These are phyloP conservation scores for Dreissena rostriformis DNA, from an alignment of 1,140 invertebrate genomes.

Conservation along the genomic window DNA sequence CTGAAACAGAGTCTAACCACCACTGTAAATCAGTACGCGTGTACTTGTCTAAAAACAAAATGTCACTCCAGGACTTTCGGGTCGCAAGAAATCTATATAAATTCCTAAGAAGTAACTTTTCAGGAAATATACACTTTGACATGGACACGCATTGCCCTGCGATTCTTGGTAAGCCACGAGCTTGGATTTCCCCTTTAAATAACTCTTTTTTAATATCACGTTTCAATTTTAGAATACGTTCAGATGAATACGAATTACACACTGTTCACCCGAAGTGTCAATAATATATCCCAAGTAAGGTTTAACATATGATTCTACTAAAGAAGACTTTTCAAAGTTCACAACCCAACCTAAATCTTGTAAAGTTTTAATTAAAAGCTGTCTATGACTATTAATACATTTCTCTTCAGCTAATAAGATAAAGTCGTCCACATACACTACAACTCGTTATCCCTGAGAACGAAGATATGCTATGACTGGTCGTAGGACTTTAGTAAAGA, in stretches of 20 bases:
- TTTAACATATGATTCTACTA: background rate
- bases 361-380: background rate
- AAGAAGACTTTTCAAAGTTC: background rate
- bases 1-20: background rate
- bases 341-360: background rate
- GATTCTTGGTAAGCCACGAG: background rate
- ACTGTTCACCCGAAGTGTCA: background rate
- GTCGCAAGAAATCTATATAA: background rate
- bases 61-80: background rate
- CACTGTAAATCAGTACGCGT: background rate
- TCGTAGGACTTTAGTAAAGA: background rate
- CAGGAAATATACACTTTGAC: background rate
- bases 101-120: background rate
- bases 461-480: background rate
- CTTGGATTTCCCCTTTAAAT: background rate
- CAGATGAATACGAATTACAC: background rate
- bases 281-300: background rate
- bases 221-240: background rate
- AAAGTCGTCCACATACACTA: slow-evolving; percentile 19
- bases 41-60: background rate
- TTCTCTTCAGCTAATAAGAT: background rate
- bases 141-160: background rate
- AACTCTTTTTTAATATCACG: background rate
- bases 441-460: background rate
- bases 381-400: background rate